Evolutionary conservation across 2,888 invertebrate genomes (phyloP).

Genomic region (Noctua fimbriata): DNA sequence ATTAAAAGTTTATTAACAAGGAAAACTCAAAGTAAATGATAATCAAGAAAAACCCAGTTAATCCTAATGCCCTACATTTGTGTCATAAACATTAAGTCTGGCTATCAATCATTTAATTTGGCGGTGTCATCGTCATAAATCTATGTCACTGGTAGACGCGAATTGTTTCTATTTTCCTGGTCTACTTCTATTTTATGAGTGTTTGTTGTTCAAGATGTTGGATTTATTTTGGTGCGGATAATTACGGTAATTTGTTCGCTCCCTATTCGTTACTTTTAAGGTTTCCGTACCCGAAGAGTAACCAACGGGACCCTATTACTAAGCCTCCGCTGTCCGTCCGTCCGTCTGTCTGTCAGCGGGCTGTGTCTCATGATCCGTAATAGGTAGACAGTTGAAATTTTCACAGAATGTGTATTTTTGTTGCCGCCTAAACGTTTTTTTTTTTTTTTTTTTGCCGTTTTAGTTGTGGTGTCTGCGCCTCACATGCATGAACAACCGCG

Average conservation of each 20-base stretch:
- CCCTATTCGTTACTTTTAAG: no score
- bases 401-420: no score
- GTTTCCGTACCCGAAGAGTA: no score
- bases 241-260: background rate
- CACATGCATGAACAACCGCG: no score
- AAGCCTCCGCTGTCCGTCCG: no score
- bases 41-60: conserved; percentile 15
- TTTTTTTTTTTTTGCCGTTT: no score
- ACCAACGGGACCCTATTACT: no score
- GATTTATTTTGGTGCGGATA: background rate
- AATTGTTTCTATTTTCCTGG: conserved; percentile 65
- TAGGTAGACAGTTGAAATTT: no score
- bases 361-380: no score
- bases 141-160: conserved; percentile 57
- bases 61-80: conserved; percentile 45
- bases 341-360: no score
- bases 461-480: no score
- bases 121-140: conserved; percentile 69
- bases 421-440: no score
- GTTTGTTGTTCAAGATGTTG: conserved; percentile 13
- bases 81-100: conserved; percentile 57
- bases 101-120: conserved; percentile 70
- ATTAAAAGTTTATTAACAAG: background rate
- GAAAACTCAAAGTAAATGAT: background rate
- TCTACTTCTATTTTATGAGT: conserved; percentile 26